A percentile compares a stretch with the other conserved stretches of the same genome.
Conservation (phyloP, 2,113 vertebrate species). For the Dicentrarchus labrax region DNA sequence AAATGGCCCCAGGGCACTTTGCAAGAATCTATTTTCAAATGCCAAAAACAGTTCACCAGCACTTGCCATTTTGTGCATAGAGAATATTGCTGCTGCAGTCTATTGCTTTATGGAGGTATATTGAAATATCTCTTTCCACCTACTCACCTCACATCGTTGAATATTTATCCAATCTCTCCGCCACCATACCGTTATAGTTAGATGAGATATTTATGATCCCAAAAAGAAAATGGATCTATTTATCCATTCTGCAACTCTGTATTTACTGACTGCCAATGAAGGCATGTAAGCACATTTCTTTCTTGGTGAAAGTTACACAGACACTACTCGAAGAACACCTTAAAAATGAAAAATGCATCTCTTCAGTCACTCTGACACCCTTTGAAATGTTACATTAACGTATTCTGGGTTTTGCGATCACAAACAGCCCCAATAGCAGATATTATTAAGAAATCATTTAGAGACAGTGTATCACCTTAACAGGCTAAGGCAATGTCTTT, state of each 20-base stretch:
- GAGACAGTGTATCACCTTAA: slow-evolving; percentile 15
- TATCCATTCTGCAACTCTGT: slow-evolving; percentile 49
- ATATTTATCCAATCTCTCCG: slow-evolving; percentile 72
- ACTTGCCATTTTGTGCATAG: slow-evolving; percentile 38
- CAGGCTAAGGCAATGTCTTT: slow-evolving; percentile 24
- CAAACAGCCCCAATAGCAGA: not conserved
- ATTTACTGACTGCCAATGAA: slow-evolving; percentile 34
- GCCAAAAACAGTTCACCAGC: slow-evolving; percentile 60
- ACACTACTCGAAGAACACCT: slow-evolving; percentile 15
- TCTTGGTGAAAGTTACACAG: slow-evolving; percentile 3
- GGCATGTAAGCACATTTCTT: slow-evolving; percentile 60
- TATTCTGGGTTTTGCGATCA: slow-evolving; percentile 35
- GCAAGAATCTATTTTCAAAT: slow-evolving; percentile 69
- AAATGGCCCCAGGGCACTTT: slow-evolving; percentile 52
- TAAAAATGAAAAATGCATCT: slow-evolving; percentile 1
- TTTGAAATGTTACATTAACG: slow-evolving; percentile 27
- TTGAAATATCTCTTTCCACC: slow-evolving; percentile 68
- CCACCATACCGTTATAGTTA: slow-evolving; percentile 44
- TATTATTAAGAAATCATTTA: not conserved
- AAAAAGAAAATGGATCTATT: slow-evolving; percentile 67
- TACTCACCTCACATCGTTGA: slow-evolving; percentile 50
- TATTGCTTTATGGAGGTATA: slow-evolving; percentile 63
- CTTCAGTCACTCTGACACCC: slow-evolving; percentile 23
- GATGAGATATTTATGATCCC: slow-evolving; percentile 74
- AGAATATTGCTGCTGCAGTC: slow-evolving; percentile 59